Evolutionary conservation across 2,888 invertebrate species (phyloP).

Genomic region (Synergus itoensis): DNA sequence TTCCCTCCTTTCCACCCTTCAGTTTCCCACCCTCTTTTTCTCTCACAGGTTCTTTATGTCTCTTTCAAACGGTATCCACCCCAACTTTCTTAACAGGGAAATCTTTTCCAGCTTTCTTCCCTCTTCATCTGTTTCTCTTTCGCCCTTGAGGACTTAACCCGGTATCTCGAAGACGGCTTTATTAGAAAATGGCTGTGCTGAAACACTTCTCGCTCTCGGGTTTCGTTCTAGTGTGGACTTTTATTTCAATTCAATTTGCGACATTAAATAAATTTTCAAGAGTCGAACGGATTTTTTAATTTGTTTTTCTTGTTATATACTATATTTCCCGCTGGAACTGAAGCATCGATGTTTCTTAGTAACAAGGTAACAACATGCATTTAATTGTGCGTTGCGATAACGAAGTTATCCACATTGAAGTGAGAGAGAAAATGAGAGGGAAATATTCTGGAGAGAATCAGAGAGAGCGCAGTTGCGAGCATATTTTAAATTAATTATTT

Average conservation of each 20-base stretch:
- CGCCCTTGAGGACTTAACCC: slow-evolving; percentile 70
- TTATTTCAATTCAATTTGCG: slow-evolving; percentile 61
- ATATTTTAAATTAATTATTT: slow-evolving; percentile 38
- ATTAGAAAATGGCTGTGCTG: slow-evolving; percentile 74
- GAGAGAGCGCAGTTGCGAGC: neutral
- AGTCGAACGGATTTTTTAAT: neutral
- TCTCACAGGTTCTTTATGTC: slow-evolving; percentile 33
- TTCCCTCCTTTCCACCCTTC: slow-evolving; percentile 49
- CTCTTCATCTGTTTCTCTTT: slow-evolving; percentile 49
- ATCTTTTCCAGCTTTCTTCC: slow-evolving; percentile 55
- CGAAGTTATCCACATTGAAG: slow-evolving; percentile 20
- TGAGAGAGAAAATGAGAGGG: neutral
- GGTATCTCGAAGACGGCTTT: slow-evolving; percentile 71
- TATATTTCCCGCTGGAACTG: neutral
- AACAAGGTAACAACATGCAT: slow-evolving; percentile 16
- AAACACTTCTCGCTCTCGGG: slow-evolving; percentile 30
- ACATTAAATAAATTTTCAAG: slow-evolving; percentile 8
- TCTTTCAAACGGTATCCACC: slow-evolving; percentile 45
- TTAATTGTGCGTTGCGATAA: slow-evolving; percentile 22
- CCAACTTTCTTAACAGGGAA: slow-evolving; percentile 57
- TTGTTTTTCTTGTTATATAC: neutral
- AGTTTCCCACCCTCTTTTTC: slow-evolving; percentile 35
- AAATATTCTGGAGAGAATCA: slow-evolving; percentile 15
- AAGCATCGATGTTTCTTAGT: neutral
- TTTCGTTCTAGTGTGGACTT: neutral